These are phyloP conservation scores for Elymnias hypermnestra DNA, from an alignment of 1,140 invertebrate genomes.

Conservation along the genomic window DNA sequence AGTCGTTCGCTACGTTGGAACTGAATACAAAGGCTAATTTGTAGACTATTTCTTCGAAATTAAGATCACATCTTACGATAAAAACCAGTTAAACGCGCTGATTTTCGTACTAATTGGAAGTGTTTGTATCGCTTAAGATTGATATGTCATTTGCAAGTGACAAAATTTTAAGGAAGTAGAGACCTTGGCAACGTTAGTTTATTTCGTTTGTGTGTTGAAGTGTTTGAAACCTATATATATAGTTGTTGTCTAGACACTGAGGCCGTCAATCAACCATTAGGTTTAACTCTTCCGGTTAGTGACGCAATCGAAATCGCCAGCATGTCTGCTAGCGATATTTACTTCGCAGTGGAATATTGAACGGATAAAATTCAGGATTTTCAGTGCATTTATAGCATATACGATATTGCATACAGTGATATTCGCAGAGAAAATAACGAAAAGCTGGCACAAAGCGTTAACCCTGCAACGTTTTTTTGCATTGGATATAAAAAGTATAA, in stretches of 20 bases:
- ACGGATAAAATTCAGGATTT: background rate
- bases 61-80: background rate
- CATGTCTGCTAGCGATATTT: background rate
- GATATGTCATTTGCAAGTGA: background rate
- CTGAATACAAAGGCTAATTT: conserved; percentile 3
- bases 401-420: too few species aligned
- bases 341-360: background rate
- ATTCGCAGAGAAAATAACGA: too few species aligned
- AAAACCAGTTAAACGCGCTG: background rate
- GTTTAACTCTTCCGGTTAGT: conserved; percentile 6
- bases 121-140: background rate
- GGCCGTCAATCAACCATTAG: conserved; percentile 10
- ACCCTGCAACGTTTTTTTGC: too few species aligned
- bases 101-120: background rate
- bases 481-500: too few species aligned
- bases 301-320: background rate
- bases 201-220: conserved; percentile 1
- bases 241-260: conserved; percentile 11
- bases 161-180: background rate
- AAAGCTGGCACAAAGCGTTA: too few species aligned
- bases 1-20: conserved; percentile 1
- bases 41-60: background rate
- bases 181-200: conserved; percentile 4
- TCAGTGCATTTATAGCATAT: too few species aligned
- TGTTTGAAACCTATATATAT: background rate